Base-by-base conservation (phyloP, 2,797 vertebrate species). In the Artibeus jamaicensis region DNA sequence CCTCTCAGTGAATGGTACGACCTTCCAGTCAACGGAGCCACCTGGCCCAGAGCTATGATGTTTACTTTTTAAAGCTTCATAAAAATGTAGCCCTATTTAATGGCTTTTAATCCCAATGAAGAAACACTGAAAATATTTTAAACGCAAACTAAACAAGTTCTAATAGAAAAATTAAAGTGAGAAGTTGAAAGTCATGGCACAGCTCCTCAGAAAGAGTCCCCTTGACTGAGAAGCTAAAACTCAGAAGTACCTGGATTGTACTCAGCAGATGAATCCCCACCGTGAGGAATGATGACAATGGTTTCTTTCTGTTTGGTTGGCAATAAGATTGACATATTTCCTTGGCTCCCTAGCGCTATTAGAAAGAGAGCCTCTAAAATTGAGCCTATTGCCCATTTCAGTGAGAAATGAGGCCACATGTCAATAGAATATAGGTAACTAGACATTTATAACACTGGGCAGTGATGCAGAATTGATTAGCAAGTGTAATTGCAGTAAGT, bases 381-480 rank as follows among this genome's bases (percentile, higher is more conserved):
- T 46, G 77, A 97, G 93, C 85, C 83, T 87, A 57, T 22, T 89
- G 84, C 62, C 57, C 68, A 94, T 94, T 89, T 96, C 57, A 42
- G 71, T 91, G 96, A 95, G 94, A 95, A 96, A 93, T 55, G 85
- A 97, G 97, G 95, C 96, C 85, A 96, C 71, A 53, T 85, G 85
- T 93, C 94, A 96, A 95, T 93, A 96, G 86, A 94, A 73, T 93
- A 74, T 85, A 98, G 93, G 95, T 97, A 98, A 98, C 97, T 97
- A 96, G 97, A 98, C 98, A 98, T 98, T 98, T 97, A 90, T 95
- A 98, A 96, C 96, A 95, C 4, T 95, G 96, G 88, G 95, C 83
- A 96, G 96, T 96, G 97, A 97, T 96, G 97, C 9, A 96, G 94
- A 95, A 98, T 96, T 98, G 98, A 98, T 98, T 98, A 98, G 98